These are phyloP conservation scores for Micromussa lordhowensis DNA, from an alignment of 92 coral and sea anemone species.

Conservation along the genomic window DNA sequence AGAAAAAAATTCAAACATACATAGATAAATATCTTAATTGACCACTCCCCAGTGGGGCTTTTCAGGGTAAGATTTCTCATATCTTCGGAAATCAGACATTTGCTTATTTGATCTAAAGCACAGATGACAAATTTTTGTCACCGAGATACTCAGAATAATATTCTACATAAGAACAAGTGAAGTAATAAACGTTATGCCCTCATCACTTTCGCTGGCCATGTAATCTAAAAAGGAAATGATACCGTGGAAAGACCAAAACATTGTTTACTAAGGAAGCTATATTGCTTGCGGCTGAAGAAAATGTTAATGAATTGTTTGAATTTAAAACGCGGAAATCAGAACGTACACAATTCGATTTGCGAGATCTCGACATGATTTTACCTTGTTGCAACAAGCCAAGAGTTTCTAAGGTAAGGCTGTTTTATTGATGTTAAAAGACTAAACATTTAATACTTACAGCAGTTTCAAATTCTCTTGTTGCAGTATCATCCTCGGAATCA, in stretches of 20 bases:
- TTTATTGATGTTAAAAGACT: not conserved
- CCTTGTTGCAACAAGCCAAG: not conserved
- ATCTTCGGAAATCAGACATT: not conserved
- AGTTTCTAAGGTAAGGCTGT: not conserved
- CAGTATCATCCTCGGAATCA: slow-evolving; percentile 20
- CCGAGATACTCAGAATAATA: not conserved
- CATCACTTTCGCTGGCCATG: not conserved
- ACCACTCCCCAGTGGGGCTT: no score
- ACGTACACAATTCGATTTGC: not conserved
- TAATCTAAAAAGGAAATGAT: not conserved
- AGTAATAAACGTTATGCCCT: not conserved
- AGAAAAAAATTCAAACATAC: no score
- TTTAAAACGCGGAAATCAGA: not conserved
- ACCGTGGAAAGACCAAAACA: not conserved
- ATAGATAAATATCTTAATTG: no score
- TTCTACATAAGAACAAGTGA: not conserved
- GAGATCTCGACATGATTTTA: not conserved
- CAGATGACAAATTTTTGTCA: not conserved
- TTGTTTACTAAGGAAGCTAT: not conserved
- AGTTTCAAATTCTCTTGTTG: not conserved
- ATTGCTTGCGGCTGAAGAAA: not conserved
- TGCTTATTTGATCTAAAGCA: not conserved
- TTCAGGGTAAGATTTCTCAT: not conserved
- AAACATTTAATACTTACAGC: not conserved
- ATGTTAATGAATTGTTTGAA: not conserved